Conservation (phyloP, 2,888 invertebrate genomes). For the Ptycholaimellus sp. region DNA sequence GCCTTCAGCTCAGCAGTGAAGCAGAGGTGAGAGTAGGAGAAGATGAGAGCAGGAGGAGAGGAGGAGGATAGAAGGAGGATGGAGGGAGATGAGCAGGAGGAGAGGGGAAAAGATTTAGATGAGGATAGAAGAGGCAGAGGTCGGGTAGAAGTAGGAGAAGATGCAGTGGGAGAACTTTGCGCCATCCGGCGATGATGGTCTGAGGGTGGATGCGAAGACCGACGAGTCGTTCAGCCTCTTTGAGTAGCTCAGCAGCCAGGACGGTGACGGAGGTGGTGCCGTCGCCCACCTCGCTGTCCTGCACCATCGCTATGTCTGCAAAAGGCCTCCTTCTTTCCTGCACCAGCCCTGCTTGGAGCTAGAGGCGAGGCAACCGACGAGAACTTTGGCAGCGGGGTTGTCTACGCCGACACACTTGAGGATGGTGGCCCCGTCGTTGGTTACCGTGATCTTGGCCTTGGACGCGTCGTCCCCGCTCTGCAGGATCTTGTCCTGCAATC, state of each 20-base stretch:
- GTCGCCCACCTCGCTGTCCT: constrained; percentile 98
- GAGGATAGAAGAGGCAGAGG: too few species aligned
- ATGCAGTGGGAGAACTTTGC: constrained; percentile 59
- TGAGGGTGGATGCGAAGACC: constrained; percentile 89
- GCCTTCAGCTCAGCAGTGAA: too few species aligned
- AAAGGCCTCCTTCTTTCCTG: too few species aligned
- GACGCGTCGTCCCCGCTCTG: constrained; percentile 24
- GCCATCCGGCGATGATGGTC: constrained; percentile 84
- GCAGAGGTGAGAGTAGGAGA: too few species aligned
- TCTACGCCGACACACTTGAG: constrained; percentile 82
- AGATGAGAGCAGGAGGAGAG: too few species aligned
- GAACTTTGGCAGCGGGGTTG: constrained; percentile 92
- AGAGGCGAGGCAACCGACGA: constrained; percentile 39
- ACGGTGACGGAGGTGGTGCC: constrained; percentile 99
- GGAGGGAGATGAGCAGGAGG: too few species aligned
- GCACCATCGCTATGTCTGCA: constrained; percentile 76
- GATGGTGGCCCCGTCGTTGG: constrained; percentile 97
- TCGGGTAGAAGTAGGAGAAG: too few species aligned
- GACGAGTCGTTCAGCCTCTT: constrained; percentile 74
- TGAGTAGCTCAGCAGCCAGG: constrained; percentile 64
- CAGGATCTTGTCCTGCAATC: constrained; percentile 34
- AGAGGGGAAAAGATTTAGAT: too few species aligned
- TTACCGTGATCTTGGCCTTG: constrained; percentile 51
- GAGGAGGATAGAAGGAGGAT: too few species aligned
- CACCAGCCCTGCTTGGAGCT: background rate